A percentile compares a stretch with the other conserved stretches of the same genome.
Evolutionary conservation across 1,140 invertebrate species (phyloP).

Genomic region (Leguminivora glycinivorella): DNA sequence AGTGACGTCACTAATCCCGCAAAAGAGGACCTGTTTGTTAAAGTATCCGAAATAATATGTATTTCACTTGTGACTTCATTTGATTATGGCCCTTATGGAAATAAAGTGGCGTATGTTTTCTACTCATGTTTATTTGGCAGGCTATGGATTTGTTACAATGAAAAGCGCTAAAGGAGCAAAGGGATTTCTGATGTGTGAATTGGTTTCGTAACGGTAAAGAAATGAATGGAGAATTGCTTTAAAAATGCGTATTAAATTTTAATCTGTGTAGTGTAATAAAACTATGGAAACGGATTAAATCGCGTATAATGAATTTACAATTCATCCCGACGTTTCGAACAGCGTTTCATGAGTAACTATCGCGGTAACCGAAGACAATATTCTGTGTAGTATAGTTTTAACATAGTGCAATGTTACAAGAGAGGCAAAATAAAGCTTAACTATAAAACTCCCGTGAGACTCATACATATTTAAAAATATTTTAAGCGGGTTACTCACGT

Average conservation of each 20-base stretch:
- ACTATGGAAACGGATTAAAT: no score
- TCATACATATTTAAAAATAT: no score
- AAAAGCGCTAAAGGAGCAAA: background rate
- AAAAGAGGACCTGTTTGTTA: background rate
- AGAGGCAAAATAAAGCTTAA: no score
- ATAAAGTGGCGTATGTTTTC: background rate
- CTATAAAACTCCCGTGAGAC: no score
- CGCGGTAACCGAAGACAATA: no score
- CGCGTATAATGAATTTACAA: no score
- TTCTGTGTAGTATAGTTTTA: no score
- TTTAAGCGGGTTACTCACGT: no score
- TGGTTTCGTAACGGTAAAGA: background rate
- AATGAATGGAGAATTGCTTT: background rate
- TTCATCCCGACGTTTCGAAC: no score
- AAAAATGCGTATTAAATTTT: background rate
- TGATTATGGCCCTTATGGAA: background rate
- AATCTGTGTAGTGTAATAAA: no score
- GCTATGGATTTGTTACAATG: background rate
- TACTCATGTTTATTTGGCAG: background rate
- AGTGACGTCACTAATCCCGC: constrained; percentile 1
- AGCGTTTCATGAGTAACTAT: no score
- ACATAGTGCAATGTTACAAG: no score
- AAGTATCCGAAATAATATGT: background rate
- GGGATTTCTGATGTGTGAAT: background rate
- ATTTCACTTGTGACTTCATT: background rate